Percentiles rank a stretch among this genome's conserved stretches.
These are phyloP conservation scores for Grammomys dolichurus DNA, from an alignment of 2,113 vertebrate species.

Conservation along the genomic window DNA sequence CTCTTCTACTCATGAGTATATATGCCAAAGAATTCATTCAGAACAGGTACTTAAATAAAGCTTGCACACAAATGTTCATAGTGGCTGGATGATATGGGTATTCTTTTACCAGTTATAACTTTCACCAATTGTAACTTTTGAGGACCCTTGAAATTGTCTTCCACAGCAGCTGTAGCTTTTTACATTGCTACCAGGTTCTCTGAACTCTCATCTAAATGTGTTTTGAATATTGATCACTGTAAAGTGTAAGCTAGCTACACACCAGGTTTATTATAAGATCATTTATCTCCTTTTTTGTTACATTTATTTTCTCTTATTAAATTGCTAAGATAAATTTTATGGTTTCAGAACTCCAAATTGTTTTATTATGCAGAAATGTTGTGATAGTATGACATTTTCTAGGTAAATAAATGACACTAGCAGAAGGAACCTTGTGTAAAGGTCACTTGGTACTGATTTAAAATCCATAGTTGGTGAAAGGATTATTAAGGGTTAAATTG, in stretches of 20 bases:
- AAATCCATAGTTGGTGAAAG: neutral
- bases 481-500: neutral
- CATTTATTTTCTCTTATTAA: constrained; percentile 48
- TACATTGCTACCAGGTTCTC: neutral
- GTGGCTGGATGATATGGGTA: neutral
- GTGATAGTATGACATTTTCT: constrained; percentile 12
- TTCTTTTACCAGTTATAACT: neutral
- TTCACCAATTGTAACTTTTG: neutral
- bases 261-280: constrained; percentile 10
- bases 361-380: constrained; percentile 26
- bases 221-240: constrained; percentile 18
- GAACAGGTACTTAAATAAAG: neutral
- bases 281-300: neutral
- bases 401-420: neutral
- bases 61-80: neutral
- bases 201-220: neutral
- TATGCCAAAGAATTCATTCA: neutral
- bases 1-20: neutral
- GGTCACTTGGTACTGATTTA: neutral
- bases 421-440: constrained; percentile 7
- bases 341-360: neutral
- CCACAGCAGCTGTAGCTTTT: neutral
- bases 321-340: constrained; percentile 35
- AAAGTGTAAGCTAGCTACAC: constrained; percentile 20
- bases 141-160: neutral